Conservation (phyloP, 2,113 vertebrate genomes). For the Hymenochirus boettgeri region DNA sequence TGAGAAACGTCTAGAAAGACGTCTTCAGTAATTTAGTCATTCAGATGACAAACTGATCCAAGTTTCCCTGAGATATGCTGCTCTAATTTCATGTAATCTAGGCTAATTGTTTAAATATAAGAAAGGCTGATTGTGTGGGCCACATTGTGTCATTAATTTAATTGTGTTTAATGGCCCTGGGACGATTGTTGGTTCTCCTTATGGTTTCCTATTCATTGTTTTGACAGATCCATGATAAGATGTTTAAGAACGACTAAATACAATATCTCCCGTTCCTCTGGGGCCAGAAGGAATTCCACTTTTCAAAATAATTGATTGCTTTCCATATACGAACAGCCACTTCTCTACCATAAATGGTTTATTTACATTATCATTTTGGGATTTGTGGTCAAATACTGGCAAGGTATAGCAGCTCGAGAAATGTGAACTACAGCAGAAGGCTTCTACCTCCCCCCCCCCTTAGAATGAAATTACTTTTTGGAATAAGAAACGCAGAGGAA, state of each 20-base stretch:
- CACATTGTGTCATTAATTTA: background rate
- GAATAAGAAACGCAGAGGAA: slow-evolving; percentile 10
- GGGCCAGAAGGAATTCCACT: background rate
- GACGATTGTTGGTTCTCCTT: background rate
- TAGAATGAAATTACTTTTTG: slow-evolving; percentile 7
- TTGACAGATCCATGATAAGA: background rate
- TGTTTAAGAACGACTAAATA: background rate
- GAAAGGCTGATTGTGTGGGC: no score
- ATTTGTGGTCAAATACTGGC: slow-evolving; percentile 18
- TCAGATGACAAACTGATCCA: no score
- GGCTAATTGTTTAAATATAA: no score
- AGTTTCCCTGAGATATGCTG: no score
- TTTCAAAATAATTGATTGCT: slow-evolving; percentile 1
- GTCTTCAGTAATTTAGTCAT: no score
- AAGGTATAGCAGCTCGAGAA: slow-evolving; percentile 17
- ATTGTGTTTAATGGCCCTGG: background rate
- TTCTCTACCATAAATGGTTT: slow-evolving; percentile 13
- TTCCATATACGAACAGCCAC: background rate
- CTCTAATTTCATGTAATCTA: no score
- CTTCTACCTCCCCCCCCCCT: no score
- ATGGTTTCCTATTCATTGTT: background rate
- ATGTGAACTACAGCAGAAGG: background rate
- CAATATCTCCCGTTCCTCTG: background rate
- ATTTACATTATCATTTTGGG: slow-evolving; percentile 27
- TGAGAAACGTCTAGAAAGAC: no score